phyloP scores from a whole-genome alignment of 2,797 vertebrate genomes.

The Hyperoplus lanceolatus region DNA sequence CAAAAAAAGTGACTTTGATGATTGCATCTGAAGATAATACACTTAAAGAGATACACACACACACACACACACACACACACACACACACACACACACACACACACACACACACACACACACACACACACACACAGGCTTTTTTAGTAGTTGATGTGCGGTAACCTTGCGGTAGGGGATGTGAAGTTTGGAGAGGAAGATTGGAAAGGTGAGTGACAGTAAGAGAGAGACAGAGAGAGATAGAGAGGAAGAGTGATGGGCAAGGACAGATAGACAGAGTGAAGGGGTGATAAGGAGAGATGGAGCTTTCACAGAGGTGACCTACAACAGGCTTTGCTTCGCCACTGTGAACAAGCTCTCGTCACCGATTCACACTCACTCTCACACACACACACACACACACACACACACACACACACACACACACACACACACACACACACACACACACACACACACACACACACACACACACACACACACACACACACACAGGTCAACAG shows the following conservation, averaged over 20 bases:
- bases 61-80: constrained; percentile 26
- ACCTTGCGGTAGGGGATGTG: constrained; percentile 73
- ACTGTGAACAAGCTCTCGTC: constrained; percentile 46
- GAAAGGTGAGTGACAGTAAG: constrained; percentile 67
- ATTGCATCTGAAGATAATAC: constrained; percentile 59
- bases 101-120: constrained; percentile 26
- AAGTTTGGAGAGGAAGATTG: constrained; percentile 73
- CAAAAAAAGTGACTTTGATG: constrained; percentile 47
- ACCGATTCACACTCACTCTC: constrained; percentile 18
- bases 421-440: no score
- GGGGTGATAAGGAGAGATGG: constrained; percentile 76
- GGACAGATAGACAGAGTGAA: constrained; percentile 77
- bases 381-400: no score
- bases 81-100: constrained; percentile 32
- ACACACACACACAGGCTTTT: constrained; percentile 36
- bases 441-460: no score
- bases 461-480: not conserved
- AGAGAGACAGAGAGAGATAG: constrained; percentile 50
- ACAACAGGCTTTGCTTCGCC: constrained; percentile 60
- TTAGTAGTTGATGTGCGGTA: constrained; percentile 64
- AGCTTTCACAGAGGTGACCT: constrained; percentile 80
- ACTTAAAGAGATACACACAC: constrained; percentile 31
- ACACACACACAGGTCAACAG: constrained; percentile 14
- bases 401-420: no score
- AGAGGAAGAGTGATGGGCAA: constrained; percentile 74